These are phyloP conservation scores for Dysidea cf. avara DNA, from an alignment of 37 sponge, comb jelly and placozoan genomes.

Conservation along the genomic window DNA sequence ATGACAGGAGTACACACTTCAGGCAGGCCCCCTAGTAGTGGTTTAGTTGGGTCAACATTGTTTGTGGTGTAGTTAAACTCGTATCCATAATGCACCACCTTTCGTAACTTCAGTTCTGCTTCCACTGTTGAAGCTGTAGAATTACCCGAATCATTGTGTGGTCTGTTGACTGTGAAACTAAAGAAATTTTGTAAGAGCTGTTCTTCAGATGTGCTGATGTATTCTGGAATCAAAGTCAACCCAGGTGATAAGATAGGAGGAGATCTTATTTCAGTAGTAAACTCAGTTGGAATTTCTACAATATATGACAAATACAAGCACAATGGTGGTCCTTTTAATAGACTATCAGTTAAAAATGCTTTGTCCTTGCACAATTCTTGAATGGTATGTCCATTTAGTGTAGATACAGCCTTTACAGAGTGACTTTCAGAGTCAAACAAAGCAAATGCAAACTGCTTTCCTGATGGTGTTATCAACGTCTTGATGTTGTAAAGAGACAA, in stretches of 20 bases:
- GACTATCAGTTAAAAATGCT: background rate
- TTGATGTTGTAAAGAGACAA: background rate
- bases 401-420: background rate
- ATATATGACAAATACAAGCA: constrained; percentile 46
- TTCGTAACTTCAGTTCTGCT: constrained; percentile 56
- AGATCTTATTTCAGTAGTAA: background rate
- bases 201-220: constrained; percentile 54
- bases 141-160: background rate
- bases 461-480: constrained; percentile 22
- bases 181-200: constrained; percentile 34
- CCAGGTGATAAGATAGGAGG: constrained; percentile 42
- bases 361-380: constrained; percentile 8
- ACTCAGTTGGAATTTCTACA: constrained; percentile 3
- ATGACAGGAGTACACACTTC: constrained; percentile 31
- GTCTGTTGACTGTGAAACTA: background rate
- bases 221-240: constrained; percentile 39
- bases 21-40: constrained; percentile 74
- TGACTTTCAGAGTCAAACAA: background rate
- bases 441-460: constrained; percentile 51
- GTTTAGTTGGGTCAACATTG: constrained; percentile 62
- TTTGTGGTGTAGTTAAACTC: constrained; percentile 80
- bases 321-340: constrained; percentile 41
- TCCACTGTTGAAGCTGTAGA: background rate
- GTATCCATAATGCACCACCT: constrained; percentile 86
- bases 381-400: constrained; percentile 42